Evolutionary conservation across 2,113 vertebrate species (phyloP).

Genomic region (Phyllostomus hastatus): DNA sequence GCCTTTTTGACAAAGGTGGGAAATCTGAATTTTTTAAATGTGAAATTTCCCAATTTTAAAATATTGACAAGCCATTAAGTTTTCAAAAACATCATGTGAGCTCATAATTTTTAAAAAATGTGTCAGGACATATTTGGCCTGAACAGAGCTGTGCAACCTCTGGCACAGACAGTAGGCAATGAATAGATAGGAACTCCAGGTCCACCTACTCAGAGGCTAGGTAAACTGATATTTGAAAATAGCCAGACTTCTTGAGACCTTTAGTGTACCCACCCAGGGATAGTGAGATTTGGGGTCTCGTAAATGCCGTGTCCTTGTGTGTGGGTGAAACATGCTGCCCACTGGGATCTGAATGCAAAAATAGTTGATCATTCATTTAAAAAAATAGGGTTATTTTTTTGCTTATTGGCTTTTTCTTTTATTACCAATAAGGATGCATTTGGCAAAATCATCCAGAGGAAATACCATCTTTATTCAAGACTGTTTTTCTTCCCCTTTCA

Average conservation of each 20-base stretch:
- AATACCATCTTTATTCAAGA: conserved; percentile 38
- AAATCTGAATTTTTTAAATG: neutral
- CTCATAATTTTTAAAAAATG: neutral
- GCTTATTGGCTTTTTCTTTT: neutral
- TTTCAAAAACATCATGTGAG: neutral
- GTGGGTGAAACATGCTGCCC: neutral
- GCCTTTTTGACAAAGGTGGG: neutral
- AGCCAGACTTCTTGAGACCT: neutral
- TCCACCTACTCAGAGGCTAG: neutral
- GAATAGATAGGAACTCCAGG: neutral
- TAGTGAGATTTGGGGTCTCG: neutral
- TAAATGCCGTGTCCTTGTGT: neutral
- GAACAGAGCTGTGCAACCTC: neutral
- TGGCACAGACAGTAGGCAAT: neutral
- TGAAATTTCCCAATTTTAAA: neutral
- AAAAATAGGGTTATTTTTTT: neutral
- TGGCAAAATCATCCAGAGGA: conserved; percentile 23
- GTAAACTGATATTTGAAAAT: neutral
- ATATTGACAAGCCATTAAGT: neutral
- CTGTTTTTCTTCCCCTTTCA: conserved; percentile 34
- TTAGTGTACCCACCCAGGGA: neutral
- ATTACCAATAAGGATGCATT: conserved; percentile 49
- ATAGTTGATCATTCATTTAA: neutral
- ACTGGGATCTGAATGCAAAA: neutral
- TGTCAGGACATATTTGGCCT: neutral